A percentile compares a stretch with the other conserved stretches of the same genome.
These are phyloP conservation scores for Setophaga coronata DNA, from an alignment of 2,113 vertebrate genomes.

Conservation along the genomic window DNA sequence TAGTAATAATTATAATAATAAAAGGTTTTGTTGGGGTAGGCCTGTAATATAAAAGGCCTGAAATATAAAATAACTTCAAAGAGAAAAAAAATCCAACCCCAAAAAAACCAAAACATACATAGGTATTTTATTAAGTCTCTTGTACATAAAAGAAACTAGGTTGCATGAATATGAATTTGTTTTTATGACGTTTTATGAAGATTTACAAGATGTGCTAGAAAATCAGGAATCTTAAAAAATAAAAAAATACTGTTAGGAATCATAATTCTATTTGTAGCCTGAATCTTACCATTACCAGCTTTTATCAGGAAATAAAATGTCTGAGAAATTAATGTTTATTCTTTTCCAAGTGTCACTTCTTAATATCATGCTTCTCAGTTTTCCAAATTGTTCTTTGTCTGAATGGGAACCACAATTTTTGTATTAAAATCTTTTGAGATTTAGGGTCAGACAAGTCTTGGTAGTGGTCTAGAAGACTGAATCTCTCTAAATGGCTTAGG, in stretches of 20 bases:
- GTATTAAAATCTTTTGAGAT: neutral
- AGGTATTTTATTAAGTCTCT: neutral
- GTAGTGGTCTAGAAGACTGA: neutral
- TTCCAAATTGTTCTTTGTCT: neutral
- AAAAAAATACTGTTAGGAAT: neutral
- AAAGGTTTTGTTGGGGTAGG: neutral
- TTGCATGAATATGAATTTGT: neutral
- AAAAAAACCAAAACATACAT: neutral
- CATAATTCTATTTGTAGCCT: neutral
- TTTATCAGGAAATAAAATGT: neutral
- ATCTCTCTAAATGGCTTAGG: neutral
- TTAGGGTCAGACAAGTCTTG: neutral
- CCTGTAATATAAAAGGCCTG: neutral
- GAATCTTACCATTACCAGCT: neutral
- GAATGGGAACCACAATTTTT: neutral
- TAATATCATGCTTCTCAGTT: neutral
- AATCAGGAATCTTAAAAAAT: neutral
- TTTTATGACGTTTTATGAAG: neutral
- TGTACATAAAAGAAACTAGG: neutral
- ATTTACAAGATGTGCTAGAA: neutral
- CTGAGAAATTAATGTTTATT: neutral
- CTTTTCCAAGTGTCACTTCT: neutral
- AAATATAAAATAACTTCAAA: neutral
- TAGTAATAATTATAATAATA: neutral
- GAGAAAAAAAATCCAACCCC: fast-evolving